Evolutionary conservation across 2,888 invertebrate species (phyloP), one percentile per base, ranked within the genome.

Genomic region (Cosmorhoe ocellata): DNA sequence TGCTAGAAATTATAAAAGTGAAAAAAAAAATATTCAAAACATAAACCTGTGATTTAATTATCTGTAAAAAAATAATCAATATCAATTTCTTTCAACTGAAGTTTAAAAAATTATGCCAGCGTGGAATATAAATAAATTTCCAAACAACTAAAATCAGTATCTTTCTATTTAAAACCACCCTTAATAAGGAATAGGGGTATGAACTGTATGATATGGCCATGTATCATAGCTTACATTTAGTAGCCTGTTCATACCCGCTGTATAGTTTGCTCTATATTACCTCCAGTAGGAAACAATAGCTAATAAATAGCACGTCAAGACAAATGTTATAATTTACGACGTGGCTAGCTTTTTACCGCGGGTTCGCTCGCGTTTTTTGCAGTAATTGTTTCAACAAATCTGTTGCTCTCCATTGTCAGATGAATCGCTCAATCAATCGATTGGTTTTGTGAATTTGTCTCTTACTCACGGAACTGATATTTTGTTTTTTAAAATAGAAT

Each of bases 301-400:
- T 68, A 73, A 76, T 86, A 79, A 81, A 74, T 68, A 77, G 68
- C 83, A 78, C 81, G 73, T 76, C 61, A 66, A 79, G 79, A 85
- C 85, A 81, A 86, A 86, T 84, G 74, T 71, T 63, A 72, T 76
- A 81, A 85, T 85, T 84, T 84, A 85, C 82, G 76, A 66, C 60
- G 64, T 64, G 32, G 6, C 63, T 57, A 36, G 47, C 36, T 53
- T 53, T 44, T 53, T 48, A 8, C 13, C 9, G 14, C 38, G 42
- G 27, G 28, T 42, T 43, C 34, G 38, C 34, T 52, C 10, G 18
- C 13, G 24, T 53, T 53, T 48, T n/a, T 53, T 49, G 27, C 28
- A 7, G 30, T 31, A 48, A 53, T 53, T 53, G 53, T 44, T 43
- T 12, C 18, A 30, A 48, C 40, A 41, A 48, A 53, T 50, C 49